Conservation (phyloP, 2,797 vertebrate genomes). For the Bradypodion ventrale region DNA sequence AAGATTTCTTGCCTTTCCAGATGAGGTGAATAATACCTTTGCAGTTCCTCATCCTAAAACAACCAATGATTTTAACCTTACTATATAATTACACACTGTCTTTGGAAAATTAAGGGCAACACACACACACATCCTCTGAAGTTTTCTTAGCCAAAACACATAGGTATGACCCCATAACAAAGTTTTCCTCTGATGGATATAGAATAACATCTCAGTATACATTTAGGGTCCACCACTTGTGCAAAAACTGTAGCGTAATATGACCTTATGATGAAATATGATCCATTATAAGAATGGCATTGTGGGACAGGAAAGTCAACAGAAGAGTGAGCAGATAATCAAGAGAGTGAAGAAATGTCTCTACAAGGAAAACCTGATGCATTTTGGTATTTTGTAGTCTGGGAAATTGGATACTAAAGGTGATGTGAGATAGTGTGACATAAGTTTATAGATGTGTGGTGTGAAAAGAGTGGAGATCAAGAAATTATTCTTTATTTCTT, state of each 20-base stretch:
- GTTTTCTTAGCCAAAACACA: too few relatives aligned
- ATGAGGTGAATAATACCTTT: too few relatives aligned
- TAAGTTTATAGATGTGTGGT: not conserved
- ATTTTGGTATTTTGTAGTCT: not conserved
- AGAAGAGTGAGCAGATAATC: not conserved
- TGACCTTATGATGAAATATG: not conserved
- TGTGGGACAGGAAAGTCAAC: not conserved
- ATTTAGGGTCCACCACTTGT: not conserved
- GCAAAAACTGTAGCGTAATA: not conserved
- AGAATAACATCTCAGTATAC: not conserved
- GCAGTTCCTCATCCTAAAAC: too few relatives aligned
- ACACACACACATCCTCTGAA: too few relatives aligned
- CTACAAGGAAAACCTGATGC: not conserved
- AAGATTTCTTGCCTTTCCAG: too few relatives aligned
- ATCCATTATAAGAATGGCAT: not conserved
- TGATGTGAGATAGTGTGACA: not conserved
- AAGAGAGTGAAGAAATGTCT: not conserved
- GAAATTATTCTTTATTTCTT: not conserved
- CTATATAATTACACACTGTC: too few relatives aligned
- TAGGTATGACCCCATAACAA: too few relatives aligned
- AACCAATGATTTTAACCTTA: too few relatives aligned
- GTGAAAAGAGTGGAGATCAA: not conserved
- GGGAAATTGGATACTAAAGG: not conserved
- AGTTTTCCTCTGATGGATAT: not conserved
- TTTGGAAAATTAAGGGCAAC: too few relatives aligned